Conservation (phyloP, 2,113 vertebrate genomes). For the Psammodynastes pulverulentus region DNA sequence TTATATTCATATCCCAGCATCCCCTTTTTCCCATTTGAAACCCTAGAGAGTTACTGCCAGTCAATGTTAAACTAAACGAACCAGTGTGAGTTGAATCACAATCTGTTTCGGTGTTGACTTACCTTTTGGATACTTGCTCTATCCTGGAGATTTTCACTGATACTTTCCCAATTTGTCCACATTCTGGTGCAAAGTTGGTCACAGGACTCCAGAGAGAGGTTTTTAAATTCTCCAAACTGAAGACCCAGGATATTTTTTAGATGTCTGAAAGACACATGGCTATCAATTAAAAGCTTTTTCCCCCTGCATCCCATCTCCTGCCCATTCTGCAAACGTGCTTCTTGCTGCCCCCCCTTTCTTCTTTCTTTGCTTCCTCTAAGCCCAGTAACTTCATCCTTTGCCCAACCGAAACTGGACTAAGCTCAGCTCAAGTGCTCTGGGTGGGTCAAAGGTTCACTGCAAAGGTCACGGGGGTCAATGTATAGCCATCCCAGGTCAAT, state of each 20-base stretch:
- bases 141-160: background rate
- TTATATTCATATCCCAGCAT: background rate
- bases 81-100: background rate
- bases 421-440: conserved; percentile 42
- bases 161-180: background rate
- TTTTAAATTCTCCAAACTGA: background rate
- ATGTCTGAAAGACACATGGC: conserved; percentile 42
- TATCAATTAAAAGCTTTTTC: conserved; percentile 26
- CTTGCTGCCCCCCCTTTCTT: background rate
- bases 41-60: background rate
- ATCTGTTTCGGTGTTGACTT: background rate
- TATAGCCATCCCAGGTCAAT: conserved; percentile 58
- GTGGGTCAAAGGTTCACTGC: conserved; percentile 53
- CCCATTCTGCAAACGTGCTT: background rate
- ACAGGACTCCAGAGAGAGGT: background rate
- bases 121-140: background rate
- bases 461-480: conserved; percentile 57
- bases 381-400: conserved; percentile 36
- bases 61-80: background rate
- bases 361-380: conserved; percentile 9
- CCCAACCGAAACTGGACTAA: conserved; percentile 43
- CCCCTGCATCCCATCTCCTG: background rate
- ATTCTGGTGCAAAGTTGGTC: background rate
- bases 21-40: background rate
- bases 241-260: background rate